phyloP scores from a whole-genome alignment of 2,797 vertebrate species.

The Threskiornis aethiopicus region DNA sequence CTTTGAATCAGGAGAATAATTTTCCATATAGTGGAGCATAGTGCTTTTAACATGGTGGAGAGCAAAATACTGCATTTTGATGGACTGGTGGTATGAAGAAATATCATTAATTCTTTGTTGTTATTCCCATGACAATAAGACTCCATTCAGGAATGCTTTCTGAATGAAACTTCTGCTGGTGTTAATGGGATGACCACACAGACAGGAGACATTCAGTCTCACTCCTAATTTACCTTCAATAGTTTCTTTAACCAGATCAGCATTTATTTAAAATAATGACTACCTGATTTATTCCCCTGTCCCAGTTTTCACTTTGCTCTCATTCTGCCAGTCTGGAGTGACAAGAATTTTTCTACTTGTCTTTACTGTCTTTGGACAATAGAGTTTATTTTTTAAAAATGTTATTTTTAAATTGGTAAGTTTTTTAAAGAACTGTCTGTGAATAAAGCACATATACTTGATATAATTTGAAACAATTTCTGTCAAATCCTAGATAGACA shows the following conservation, averaged over 20 bases:
- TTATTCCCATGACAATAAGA: not conserved
- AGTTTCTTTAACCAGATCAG: not conserved
- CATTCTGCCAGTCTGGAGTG: conserved; percentile 43
- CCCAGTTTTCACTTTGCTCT: conserved; percentile 50
- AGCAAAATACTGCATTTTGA: not conserved
- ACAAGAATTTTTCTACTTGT: conserved; percentile 31
- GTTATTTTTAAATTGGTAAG: not conserved
- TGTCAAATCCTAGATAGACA: not conserved
- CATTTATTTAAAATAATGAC: conserved; percentile 47
- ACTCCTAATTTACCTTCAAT: not conserved
- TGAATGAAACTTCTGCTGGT: not conserved
- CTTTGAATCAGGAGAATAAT: not conserved
- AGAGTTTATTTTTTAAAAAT: not conserved
- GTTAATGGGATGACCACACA: not conserved
- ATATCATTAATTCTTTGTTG: not conserved
- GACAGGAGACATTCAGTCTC: not conserved
- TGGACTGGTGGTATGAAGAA: not conserved
- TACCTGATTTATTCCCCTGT: conserved; percentile 28
- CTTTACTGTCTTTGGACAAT: conserved; percentile 29
- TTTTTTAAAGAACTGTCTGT: not conserved
- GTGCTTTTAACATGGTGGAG: not conserved
- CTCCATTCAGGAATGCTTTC: not conserved
- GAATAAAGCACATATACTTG: not conserved
- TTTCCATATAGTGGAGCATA: not conserved
- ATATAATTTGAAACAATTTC: not conserved